These are phyloP conservation scores for Lypha dubia DNA, from an alignment of 2,888 invertebrate species.

Conservation along the genomic window DNA sequence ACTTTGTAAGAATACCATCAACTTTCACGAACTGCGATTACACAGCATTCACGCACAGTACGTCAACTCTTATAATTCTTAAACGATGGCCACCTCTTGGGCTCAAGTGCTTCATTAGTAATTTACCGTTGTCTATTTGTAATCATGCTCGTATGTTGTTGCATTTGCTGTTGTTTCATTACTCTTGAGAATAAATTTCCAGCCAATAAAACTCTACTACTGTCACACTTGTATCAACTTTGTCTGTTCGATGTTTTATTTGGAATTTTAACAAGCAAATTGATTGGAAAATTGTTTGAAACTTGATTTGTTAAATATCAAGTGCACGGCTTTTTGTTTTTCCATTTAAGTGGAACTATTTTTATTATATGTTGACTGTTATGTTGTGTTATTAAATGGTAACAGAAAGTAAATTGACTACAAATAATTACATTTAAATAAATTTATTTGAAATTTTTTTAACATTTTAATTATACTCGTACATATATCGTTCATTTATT, in stretches of 20 bases:
- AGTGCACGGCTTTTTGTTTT: background rate
- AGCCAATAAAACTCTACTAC: slow-evolving; percentile 26
- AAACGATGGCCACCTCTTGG: slow-evolving; percentile 4
- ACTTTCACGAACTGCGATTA: no score
- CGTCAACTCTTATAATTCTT: no score
- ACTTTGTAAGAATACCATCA: no score
- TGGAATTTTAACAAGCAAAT: slow-evolving; percentile 40
- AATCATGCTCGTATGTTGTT: background rate
- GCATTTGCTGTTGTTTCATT: slow-evolving; percentile 4
- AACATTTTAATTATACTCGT: no score
- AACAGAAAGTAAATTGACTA: no score
- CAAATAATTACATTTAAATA: no score
- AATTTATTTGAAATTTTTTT: no score
- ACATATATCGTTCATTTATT: no score
- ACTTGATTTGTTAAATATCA: slow-evolving; percentile 10
- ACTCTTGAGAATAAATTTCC: slow-evolving; percentile 43
- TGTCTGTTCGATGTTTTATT: slow-evolving; percentile 29
- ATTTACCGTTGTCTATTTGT: slow-evolving; percentile 22
- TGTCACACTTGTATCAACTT: slow-evolving; percentile 24
- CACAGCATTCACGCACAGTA: no score
- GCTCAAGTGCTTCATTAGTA: background rate
- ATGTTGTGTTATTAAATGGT: no score
- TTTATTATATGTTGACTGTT: background rate
- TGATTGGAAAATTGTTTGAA: slow-evolving; percentile 59
- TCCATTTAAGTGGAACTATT: background rate